phyloP scores from a whole-genome alignment of 2,888 invertebrate species.

The Ryuthela nishihirai region DNA sequence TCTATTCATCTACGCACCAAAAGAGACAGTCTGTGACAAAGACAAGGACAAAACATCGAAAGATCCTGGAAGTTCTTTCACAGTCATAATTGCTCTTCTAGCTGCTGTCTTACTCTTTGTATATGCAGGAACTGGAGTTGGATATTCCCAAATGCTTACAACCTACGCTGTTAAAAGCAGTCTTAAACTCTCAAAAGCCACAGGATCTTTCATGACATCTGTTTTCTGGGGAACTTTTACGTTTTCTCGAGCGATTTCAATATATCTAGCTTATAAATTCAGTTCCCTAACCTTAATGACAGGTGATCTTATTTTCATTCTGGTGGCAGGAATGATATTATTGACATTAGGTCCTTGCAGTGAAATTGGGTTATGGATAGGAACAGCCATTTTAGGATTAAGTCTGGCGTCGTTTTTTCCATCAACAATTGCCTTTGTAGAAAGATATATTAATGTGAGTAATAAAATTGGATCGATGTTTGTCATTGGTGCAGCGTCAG shows the following conservation, averaged over 20 bases:
- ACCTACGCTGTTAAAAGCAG: slow-evolving; percentile 49
- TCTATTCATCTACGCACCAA: slow-evolving; percentile 8
- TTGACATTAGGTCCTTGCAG: slow-evolving; percentile 44
- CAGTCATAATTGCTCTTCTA: slow-evolving; percentile 46
- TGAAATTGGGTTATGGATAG: slow-evolving; percentile 49
- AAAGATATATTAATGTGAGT: slow-evolving; percentile 51
- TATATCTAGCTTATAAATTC: slow-evolving; percentile 50
- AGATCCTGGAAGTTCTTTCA: slow-evolving; percentile 41
- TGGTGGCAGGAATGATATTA: slow-evolving; percentile 48
- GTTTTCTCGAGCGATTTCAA: slow-evolving; percentile 46
- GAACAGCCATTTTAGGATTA: slow-evolving; percentile 50
- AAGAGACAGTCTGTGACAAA: slow-evolving; percentile 19
- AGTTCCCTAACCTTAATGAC: slow-evolving; percentile 51
- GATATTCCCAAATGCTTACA: slow-evolving; percentile 52
- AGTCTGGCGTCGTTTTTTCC: slow-evolving; percentile 55
- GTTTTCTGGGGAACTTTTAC: slow-evolving; percentile 54
- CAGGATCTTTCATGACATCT: slow-evolving; percentile 50
- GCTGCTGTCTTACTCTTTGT: slow-evolving; percentile 51
- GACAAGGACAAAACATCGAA: slow-evolving; percentile 10
- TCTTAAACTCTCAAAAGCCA: slow-evolving; percentile 46
- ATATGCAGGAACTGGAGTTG: slow-evolving; percentile 53
- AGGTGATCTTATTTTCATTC: slow-evolving; percentile 47
- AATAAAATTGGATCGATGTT: slow-evolving; percentile 54
- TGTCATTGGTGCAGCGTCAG: slow-evolving; percentile 52
- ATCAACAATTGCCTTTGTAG: slow-evolving; percentile 53